Evolutionary conservation across 2,888 invertebrate species (phyloP), one percentile per base, ranked within the genome.

Genomic region (Leptinotarsa rubiginosa): DNA sequence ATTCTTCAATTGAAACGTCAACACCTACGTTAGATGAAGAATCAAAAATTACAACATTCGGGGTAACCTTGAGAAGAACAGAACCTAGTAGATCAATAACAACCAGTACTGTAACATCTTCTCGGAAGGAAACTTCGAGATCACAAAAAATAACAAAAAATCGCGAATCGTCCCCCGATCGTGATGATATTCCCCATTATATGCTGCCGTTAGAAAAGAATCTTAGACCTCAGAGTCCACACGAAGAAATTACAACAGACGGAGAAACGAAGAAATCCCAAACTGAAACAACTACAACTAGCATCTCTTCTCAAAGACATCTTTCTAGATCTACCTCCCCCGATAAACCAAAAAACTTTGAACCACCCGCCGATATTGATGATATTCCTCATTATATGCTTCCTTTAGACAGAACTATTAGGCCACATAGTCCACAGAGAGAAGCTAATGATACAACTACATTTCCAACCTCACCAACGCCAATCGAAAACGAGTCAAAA

Each of bases 151-250:
- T 75, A 70, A 15, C 18, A 1, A 31, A 0, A 65, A 16, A 20
- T 56, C 56, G 56, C 1, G 56, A 56, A 22, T 15, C 22, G 25
- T 56, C 4, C 1, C 22, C 25, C 5, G 52, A 54, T 13, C 13
- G 1, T 22, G 25, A 80, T 56, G 83, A 84, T 69, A 62, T 83
- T 50, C 87, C 87, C 18, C 84, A 84, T 70, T 87, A 87, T 73
- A 87, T 87, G 87, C 76, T 79, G 73, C 86, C 87, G 62, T 78
- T 87, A 65, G 85, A 87, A 74, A 82, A 83, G 66, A 70, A 50
- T 13, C 49, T 31, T 15, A 15, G 7, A 41, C 25, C 22, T 74
- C 49, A 72, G n/a, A 69, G 41, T 49, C 49, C 59, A 59, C 25
- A 16, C 4, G 52, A 47, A 52, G 41, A 41, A 41, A 41, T 10